These are phyloP conservation scores for Trissolcus basalis DNA, from an alignment of 1,140 invertebrate species.

Conservation along the genomic window DNA sequence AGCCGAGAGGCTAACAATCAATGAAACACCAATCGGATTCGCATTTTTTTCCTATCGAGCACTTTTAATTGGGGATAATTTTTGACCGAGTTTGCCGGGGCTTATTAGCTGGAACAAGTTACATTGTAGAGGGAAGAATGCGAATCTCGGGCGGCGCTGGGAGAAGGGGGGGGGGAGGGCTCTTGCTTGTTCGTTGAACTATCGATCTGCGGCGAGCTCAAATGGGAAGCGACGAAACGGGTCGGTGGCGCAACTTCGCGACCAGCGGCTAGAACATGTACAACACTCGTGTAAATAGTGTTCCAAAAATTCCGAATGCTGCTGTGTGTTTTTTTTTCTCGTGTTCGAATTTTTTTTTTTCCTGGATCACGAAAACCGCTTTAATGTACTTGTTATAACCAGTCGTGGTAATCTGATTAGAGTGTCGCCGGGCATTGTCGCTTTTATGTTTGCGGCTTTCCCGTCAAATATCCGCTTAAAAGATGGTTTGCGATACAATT, in stretches of 20 bases:
- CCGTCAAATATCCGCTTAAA: too few relatives aligned
- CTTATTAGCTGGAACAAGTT: slow-evolving; percentile 48
- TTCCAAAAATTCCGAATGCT: not conserved
- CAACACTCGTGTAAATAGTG: slow-evolving; percentile 19
- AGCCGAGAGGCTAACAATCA: too few relatives aligned
- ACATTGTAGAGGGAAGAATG: slow-evolving; percentile 39
- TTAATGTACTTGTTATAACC: too few relatives aligned
- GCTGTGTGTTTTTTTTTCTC: too few relatives aligned
- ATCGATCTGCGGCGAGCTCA: slow-evolving; percentile 67
- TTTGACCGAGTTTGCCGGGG: slow-evolving; percentile 12
- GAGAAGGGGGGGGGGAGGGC: slow-evolving; percentile 60
- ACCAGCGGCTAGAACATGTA: slow-evolving; percentile 34
- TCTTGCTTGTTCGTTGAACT: slow-evolving; percentile 73
- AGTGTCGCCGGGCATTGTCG: too few relatives aligned
- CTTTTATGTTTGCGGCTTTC: too few relatives aligned
- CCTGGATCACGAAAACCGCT: too few relatives aligned
- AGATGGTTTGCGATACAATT: too few relatives aligned
- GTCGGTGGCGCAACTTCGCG: slow-evolving; percentile 56
- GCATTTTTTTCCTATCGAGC: too few relatives aligned
- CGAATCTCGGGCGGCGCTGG: slow-evolving; percentile 30
- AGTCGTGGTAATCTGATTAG: too few relatives aligned
- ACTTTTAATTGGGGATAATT: slow-evolving; percentile 28
- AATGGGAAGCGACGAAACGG: slow-evolving; percentile 61
- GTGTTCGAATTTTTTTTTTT: too few relatives aligned
- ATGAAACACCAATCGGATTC: too few relatives aligned